Evolutionary conservation across 1,140 invertebrate species (phyloP), one percentile per base, ranked within the genome.

Genomic region (silkworm (Bombyx mori)): DNA sequence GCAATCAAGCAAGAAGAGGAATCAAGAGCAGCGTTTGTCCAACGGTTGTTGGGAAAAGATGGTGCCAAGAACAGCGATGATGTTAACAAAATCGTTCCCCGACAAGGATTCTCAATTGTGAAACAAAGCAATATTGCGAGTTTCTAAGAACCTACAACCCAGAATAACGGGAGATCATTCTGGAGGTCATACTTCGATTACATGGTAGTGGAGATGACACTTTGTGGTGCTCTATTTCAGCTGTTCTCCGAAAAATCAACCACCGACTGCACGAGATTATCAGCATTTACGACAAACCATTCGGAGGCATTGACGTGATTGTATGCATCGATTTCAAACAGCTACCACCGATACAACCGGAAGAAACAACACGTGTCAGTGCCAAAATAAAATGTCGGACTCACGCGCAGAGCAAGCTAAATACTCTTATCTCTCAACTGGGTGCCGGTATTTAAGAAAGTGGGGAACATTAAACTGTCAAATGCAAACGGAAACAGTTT

Each of bases 51-150:
- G 62, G 57, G 67, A 69, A 62, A 56, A 56, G 61, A 65, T 49
- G 63, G 62, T 58, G 35, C 63, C 52, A 64, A 71, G 42, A 73
- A 73, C 51, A 52, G 26, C 62, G 62, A 66, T 61, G 68, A 66
- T 66, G 58, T 65, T 57, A 56, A 68, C n/a, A 47, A 61, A 52
- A 65, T 62, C 57, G 57, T 62, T 53, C 26, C 58, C 2, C 54
- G 49, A 59, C 8, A 68, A 56, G 63, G 59, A 55, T 65, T 60
- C 35, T 66, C 60, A 56, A 47, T 63, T 54, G 60, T 63, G 44
- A 65, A 60, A 56, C 2, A 61, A 59, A 63, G 56, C 61, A 66
- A 48, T 66, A 56, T 66, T 66, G 64, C 10, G 56, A 67, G 56
- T 45, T 67, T 44, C 1, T 62, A 65, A 35, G 65, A 61, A 63